phyloP scores from a whole-genome alignment of 1,140 invertebrate genomes.

The Sitodiplosis mosellana region DNA sequence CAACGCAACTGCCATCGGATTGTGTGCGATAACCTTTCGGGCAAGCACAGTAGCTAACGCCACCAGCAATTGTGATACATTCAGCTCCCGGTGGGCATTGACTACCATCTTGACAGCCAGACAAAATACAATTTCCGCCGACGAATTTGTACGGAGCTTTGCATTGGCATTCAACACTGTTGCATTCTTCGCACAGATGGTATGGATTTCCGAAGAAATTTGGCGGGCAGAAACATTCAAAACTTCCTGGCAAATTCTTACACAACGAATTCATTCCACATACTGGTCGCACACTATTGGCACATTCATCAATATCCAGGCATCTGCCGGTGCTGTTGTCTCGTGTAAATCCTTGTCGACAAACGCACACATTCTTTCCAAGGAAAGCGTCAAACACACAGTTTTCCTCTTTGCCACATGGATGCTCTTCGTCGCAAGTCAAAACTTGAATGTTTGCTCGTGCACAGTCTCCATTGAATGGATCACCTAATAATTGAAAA shows the following conservation, averaged over 20 bases:
- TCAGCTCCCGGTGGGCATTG: constrained; percentile 66
- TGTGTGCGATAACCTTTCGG: constrained; percentile 58
- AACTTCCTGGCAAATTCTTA: constrained; percentile 84
- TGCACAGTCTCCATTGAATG: constrained; percentile 49
- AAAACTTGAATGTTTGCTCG: constrained; percentile 36
- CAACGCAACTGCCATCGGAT: constrained; percentile 55
- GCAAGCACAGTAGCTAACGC: constrained; percentile 76
- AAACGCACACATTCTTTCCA: constrained; percentile 67
- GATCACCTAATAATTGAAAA: too few relatives aligned
- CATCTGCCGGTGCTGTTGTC: constrained; percentile 53
- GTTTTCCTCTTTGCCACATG: constrained; percentile 65
- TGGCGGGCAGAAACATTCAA: constrained; percentile 30
- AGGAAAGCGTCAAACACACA: constrained; percentile 57
- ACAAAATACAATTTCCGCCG: constrained; percentile 62
- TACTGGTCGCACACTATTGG: constrained; percentile 47
- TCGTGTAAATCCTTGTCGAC: constrained; percentile 61
- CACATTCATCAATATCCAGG: constrained; percentile 77
- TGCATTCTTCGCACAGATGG: constrained; percentile 65
- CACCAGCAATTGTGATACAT: constrained; percentile 73
- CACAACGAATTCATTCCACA: constrained; percentile 78
- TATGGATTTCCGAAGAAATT: constrained; percentile 73
- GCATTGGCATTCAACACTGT: constrained; percentile 65
- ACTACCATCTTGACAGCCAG: constrained; percentile 56
- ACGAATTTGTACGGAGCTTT: constrained; percentile 70
- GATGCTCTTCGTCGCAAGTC: constrained; percentile 48